phyloP scores from a whole-genome alignment of 1,140 invertebrate species.

The Listronotus bonariensis region DNA sequence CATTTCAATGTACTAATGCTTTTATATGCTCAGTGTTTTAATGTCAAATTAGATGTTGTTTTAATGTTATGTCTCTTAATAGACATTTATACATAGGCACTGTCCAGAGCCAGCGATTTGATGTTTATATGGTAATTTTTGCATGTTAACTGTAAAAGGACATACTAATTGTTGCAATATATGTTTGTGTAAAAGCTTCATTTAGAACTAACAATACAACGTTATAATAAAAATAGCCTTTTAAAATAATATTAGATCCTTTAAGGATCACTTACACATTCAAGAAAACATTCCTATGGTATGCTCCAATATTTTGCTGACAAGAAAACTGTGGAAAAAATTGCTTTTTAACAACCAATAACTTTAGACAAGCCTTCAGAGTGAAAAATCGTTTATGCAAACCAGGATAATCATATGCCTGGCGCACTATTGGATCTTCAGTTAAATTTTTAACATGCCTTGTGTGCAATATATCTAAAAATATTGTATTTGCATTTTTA shows the following conservation, averaged over 20 bases:
- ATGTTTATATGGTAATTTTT: constrained; percentile 17
- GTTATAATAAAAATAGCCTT: background rate
- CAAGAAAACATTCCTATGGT: too few relatives aligned
- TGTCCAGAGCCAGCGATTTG: constrained; percentile 2
- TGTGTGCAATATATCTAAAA: constrained; percentile 10
- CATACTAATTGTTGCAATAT: constrained; percentile 7
- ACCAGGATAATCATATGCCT: constrained; percentile 8
- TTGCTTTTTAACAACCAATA: constrained; percentile 18
- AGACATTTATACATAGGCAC: background rate
- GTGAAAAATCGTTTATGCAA: constrained; percentile 20
- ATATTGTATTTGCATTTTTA: too few relatives aligned
- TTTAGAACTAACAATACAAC: background rate
- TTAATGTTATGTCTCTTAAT: background rate
- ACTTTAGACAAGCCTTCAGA: background rate
- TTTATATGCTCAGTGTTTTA: constrained; percentile 24
- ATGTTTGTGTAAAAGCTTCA: constrained; percentile 1
- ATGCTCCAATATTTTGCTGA: constrained; percentile 1
- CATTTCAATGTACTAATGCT: constrained; percentile 21
- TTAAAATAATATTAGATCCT: background rate
- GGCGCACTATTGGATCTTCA: constrained; percentile 20
- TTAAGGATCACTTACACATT: background rate
- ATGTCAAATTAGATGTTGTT: constrained; percentile 28
- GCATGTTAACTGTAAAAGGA: constrained; percentile 18
- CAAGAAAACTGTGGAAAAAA: background rate
- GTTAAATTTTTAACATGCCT: constrained; percentile 5